Evolutionary conservation across 1,140 invertebrate species (phyloP), one percentile per base, ranked within the genome.

Genomic region (Batillaria attramentaria): DNA sequence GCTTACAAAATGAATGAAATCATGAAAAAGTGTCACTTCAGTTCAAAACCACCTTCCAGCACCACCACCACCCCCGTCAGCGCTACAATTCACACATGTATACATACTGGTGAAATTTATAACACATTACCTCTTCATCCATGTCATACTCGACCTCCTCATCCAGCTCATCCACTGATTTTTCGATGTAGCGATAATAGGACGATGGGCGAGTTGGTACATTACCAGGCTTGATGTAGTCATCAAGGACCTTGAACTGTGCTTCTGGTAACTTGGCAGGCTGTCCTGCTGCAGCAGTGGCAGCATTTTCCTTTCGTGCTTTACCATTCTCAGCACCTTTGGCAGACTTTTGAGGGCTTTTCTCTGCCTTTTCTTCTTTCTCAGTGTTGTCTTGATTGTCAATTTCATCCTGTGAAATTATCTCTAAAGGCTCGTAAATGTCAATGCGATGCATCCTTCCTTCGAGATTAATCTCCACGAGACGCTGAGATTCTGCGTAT

Each of bases 71-170:
- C n/a, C n/a, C n/a, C n/a, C n/a, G n/a, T n/a, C n/a, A n/a, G n/a
- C n/a, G n/a, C n/a, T n/a, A n/a, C n/a, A n/a, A n/a, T n/a, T n/a
- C n/a, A n/a, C n/a, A n/a, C n/a, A n/a, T n/a, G n/a, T n/a, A n/a
- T n/a, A n/a, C n/a, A n/a, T n/a, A n/a, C n/a, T n/a, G n/a, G n/a
- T n/a, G n/a, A n/a, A n/a, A n/a, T n/a, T n/a, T n/a, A n/a, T n/a
- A n/a, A n/a, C n/a, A n/a, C n/a, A n/a, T n/a, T 77, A 91, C 91
- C 92, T 99, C 97, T 91, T 99, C 98, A 91, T 99, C 98, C 81
- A 99, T 95, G 92, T 99, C 98, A 93, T 99, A 99, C 89, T 99
- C 98, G 3, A 99, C 94, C 91, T 95, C 94, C 86, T 97, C 95
- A 92, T 99, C 97, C 60, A 99, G 92, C 90, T 99, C 97, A 90